Conservation (phyloP, 2,888 invertebrate species). For the Ceriagrion tenellum region DNA sequence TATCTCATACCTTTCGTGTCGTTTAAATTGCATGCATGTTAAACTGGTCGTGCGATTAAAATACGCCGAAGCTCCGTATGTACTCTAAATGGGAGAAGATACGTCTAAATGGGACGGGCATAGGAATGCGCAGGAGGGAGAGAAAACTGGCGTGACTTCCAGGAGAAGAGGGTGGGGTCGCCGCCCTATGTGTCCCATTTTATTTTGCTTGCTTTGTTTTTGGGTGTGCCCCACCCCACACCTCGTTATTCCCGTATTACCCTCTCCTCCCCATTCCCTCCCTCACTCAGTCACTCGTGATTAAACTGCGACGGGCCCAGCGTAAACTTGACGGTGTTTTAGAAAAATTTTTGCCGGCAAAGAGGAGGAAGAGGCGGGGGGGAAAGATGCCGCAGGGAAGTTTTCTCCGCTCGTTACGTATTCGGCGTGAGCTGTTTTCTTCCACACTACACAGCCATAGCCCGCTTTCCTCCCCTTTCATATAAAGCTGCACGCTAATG, state of each 20-base stretch:
- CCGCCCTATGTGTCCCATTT: neutral
- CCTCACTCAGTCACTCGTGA: neutral
- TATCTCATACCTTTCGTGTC: no score
- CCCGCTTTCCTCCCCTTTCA: neutral
- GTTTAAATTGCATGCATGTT: no score
- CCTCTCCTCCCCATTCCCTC: neutral
- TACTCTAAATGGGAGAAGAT: no score
- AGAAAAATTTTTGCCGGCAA: neutral
- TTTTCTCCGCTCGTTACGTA: neutral
- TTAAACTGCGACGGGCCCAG: neutral
- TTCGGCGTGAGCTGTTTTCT: neutral
- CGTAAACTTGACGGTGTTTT: conserved; percentile 4
- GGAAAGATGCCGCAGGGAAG: neutral
- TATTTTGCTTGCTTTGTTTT: neutral
- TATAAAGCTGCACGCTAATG: neutral
- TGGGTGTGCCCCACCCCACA: neutral
- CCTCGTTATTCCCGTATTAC: neutral
- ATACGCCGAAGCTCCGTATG: neutral
- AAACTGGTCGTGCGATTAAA: no score
- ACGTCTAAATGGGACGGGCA: no score
- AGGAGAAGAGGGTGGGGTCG: neutral
- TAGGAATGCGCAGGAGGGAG: neutral
- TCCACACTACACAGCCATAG: neutral
- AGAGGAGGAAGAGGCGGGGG: neutral
- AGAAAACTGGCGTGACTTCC: no score